phyloP scores from a whole-genome alignment of 2,888 invertebrate genomes.

The Rhagium mordax region DNA sequence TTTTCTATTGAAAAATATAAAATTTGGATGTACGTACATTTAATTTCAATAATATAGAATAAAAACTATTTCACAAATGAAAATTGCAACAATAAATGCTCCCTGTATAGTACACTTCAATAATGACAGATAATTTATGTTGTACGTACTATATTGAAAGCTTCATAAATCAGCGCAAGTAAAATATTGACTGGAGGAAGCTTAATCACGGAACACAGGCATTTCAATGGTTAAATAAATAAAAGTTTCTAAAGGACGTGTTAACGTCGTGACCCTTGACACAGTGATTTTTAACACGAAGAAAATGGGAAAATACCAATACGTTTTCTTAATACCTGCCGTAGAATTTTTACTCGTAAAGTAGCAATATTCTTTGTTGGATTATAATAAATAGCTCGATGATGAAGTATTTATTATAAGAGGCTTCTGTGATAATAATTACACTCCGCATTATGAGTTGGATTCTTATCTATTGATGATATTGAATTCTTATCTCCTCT shows the following conservation, averaged over 20 bases:
- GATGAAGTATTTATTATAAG: not conserved
- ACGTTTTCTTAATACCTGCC: not conserved
- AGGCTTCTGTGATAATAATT: not conserved
- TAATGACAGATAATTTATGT: not conserved
- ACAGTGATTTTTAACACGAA: not conserved
- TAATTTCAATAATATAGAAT: too few relatives aligned
- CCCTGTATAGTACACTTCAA: not conserved
- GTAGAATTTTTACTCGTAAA: not conserved
- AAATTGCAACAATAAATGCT: too few relatives aligned
- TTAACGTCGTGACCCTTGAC: not conserved
- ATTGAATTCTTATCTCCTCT: conserved; percentile 13
- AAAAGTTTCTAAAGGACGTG: not conserved
- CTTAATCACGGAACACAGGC: not conserved
- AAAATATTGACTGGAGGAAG: not conserved
- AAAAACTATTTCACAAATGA: too few relatives aligned
- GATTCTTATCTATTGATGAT: not conserved
- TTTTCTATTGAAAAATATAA: too few relatives aligned
- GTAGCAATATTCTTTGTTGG: not conserved
- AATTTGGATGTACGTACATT: too few relatives aligned
- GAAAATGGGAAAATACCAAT: too few relatives aligned
- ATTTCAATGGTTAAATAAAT: not conserved
- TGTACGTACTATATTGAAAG: not conserved
- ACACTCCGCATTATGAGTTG: not conserved
- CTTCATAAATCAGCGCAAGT: not conserved
- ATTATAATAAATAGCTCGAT: not conserved